Evolutionary conservation across 1,140 invertebrate genomes (phyloP).

Genomic region (Nylanderia fulva): DNA sequence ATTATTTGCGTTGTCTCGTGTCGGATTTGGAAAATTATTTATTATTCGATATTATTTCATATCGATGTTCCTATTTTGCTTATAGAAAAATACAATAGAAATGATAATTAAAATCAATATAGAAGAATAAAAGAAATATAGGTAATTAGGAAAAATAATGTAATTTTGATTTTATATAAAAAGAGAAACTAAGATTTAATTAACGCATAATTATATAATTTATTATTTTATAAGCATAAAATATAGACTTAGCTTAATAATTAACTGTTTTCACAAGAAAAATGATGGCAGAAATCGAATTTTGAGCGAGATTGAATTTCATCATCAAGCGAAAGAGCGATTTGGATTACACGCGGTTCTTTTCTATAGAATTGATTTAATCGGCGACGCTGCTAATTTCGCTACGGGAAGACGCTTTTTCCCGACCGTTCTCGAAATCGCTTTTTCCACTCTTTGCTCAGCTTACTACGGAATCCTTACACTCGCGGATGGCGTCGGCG

Average conservation of each 20-base stretch:
- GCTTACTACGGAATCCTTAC: conserved; percentile 57
- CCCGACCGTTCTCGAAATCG: conserved; percentile 25
- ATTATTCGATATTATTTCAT: conserved; percentile 47
- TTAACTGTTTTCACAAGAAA: background rate
- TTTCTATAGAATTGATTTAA: conserved; percentile 43
- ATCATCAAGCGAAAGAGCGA: background rate
- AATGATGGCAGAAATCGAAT: background rate
- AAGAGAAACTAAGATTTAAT: background rate
- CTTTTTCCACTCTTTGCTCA: conserved; percentile 42
- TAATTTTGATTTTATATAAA: background rate
- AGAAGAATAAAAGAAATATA: background rate
- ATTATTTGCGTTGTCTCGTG: conserved; percentile 73
- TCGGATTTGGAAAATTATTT: conserved; percentile 66
- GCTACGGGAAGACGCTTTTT: conserved; percentile 31
- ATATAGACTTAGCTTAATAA: background rate
- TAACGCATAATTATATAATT: background rate
- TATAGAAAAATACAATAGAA: background rate
- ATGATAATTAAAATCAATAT: background rate
- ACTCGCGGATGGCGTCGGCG: conserved; percentile 16
- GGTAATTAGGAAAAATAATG: background rate
- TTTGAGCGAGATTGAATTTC: conserved; percentile 15
- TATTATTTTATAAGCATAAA: background rate
- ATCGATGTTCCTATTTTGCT: background rate
- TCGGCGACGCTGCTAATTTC: conserved; percentile 40
- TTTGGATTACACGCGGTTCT: background rate